Evolutionary conservation across 64 coral and sea anemone species (phyloP).

Genomic region (Actinia equina): DNA sequence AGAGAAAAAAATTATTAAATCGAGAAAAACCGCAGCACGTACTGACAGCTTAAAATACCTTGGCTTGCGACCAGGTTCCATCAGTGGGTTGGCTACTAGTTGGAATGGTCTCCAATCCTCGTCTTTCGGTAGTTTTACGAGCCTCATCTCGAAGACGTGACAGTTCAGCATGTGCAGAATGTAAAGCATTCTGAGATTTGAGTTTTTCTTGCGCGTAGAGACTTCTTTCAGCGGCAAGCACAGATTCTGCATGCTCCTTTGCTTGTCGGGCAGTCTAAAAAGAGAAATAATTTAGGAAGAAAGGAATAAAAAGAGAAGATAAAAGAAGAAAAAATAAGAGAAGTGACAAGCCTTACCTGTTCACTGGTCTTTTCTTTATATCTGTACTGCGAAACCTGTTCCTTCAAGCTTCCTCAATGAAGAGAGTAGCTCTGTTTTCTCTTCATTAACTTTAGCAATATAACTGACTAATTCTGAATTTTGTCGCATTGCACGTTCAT

Average conservation of each 20-base stretch:
- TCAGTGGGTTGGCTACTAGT: slow-evolving; percentile 44
- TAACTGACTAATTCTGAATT: slow-evolving; percentile 84
- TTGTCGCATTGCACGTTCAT: slow-evolving; percentile 81
- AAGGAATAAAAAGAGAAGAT: neutral
- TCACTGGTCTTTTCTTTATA: slow-evolving; percentile 62
- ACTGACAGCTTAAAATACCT: slow-evolving; percentile 29
- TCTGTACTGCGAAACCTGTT: slow-evolving; percentile 88
- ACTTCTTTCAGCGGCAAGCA: slow-evolving; percentile 64
- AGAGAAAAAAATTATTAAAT: too few species aligned
- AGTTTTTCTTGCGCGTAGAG: slow-evolving; percentile 63
- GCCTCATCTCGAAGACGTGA: slow-evolving; percentile 54
- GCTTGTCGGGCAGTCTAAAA: slow-evolving; percentile 50
- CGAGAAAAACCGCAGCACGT: neutral
- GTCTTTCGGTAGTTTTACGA: slow-evolving; percentile 5
- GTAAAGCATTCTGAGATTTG: slow-evolving; percentile 58
- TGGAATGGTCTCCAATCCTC: neutral
- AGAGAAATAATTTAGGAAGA: neutral
- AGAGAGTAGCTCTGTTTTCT: slow-evolving; percentile 83
- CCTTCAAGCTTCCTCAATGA: slow-evolving; percentile 78
- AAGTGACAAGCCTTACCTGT: slow-evolving; percentile 36
- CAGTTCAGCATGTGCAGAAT: slow-evolving; percentile 44
- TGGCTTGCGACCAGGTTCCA: slow-evolving; percentile 69
- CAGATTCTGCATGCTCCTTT: slow-evolving; percentile 70
- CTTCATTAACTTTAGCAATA: slow-evolving; percentile 80
- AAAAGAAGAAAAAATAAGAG: neutral